phyloP scores from a whole-genome alignment of 64 coral and sea anemone genomes.

The Trachythela sp. region DNA sequence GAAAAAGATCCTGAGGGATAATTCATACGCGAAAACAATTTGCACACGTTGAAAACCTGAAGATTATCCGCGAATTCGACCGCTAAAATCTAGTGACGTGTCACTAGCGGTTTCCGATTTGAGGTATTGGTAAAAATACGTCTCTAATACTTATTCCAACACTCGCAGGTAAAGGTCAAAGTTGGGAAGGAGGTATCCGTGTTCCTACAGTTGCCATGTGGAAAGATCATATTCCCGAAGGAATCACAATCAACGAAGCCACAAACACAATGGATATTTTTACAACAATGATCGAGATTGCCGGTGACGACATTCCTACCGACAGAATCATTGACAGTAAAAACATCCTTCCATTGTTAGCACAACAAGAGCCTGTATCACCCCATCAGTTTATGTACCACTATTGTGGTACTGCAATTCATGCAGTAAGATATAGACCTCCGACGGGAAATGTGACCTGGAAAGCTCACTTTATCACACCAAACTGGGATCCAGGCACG shows the following conservation, averaged over 20 bases:
- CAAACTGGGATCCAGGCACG: not conserved
- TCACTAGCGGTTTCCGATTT: too few species aligned
- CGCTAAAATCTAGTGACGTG: too few species aligned
- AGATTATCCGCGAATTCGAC: too few species aligned
- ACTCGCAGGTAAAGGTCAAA: too few species aligned
- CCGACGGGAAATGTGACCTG: conserved; percentile 6
- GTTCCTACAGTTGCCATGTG: conserved; percentile 26
- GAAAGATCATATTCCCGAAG: conserved; percentile 12
- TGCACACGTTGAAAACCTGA: too few species aligned
- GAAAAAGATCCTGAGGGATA: too few species aligned
- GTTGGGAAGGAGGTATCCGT: conserved; percentile 29
- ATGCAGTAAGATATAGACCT: conserved; percentile 42
- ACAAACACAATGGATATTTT: conserved; percentile 40
- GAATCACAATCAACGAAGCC: conserved; percentile 20
- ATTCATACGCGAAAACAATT: too few species aligned
- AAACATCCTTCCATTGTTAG: conserved; percentile 23
- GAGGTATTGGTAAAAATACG: too few species aligned
- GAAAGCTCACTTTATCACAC: conserved; percentile 27
- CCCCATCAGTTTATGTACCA: conserved; percentile 36
- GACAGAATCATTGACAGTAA: conserved; percentile 35
- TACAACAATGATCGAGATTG: conserved; percentile 18
- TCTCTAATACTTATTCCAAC: too few species aligned
- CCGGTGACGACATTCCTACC: not conserved
- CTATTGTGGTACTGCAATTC: conserved; percentile 34
- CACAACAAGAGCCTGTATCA: not conserved